Evolutionary conservation across 1,140 invertebrate species (phyloP), one percentile per base, ranked within the genome.

Genomic region (Rhyzopertha dominica): DNA sequence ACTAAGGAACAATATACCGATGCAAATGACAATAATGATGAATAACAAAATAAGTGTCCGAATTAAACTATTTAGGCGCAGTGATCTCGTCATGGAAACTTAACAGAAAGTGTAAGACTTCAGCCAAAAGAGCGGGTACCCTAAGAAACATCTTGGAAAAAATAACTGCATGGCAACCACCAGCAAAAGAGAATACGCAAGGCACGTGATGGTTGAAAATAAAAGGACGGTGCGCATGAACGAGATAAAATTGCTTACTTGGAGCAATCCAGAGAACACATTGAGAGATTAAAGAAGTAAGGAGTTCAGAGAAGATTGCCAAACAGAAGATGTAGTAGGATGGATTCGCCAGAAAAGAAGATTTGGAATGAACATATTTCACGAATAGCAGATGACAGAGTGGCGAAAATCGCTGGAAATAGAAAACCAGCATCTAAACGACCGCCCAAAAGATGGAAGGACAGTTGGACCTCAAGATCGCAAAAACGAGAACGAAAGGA

Each of bases 371-470:
- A 35, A 19, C 30, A 44, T 36, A 32, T 44, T 4, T 24, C 16
- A 36, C 30, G 31, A n/a, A 44, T 35, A 23, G 19, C 4, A 13
- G 29, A 44, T 16, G 22, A 44, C 42, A 44, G 42, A 44, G 10
- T 44, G 24, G 30, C 31, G 23, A 32, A 43, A 30, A 30, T 32
- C 17, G 40, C 28, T 31, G 23, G 3, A 18, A 43, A 32, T 34
- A 30, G 40, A 32, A 43, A 34, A 23, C 28, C 28, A 32, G 28
- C 40, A 32, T 20, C 28, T 5, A 43, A 32, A 30, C 17, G 28
- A 43, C 40, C 29, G 3, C 40, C 40, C 22, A 26, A 22, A 30
- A 30, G 40, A 23, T 16, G 20, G 18, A 43, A 32, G 28, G 40
- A 43, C 29, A 43, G 40, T 34, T 43, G 40, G 40, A 43, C 12